Conservation (phyloP, 2,113 vertebrate genomes). For the Platysternon megacephalum region DNA sequence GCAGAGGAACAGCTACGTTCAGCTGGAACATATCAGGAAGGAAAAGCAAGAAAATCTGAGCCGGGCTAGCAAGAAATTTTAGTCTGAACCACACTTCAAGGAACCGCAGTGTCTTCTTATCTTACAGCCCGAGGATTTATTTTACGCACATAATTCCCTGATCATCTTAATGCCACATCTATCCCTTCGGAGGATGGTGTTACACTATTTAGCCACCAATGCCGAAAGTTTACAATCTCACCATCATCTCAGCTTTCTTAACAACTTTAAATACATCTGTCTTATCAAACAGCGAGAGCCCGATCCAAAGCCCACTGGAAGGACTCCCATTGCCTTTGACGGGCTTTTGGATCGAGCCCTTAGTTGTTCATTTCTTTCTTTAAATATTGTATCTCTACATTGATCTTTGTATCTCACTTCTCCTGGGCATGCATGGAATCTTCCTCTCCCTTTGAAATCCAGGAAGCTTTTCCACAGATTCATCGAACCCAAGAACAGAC, state of each 20-base stretch:
- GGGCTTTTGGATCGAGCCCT: conserved; percentile 51
- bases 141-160: conserved; percentile 67
- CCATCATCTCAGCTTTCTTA: conserved; percentile 70
- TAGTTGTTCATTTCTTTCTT: conserved; percentile 20
- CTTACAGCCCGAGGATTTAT: conserved; percentile 67
- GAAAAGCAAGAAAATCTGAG: conserved; percentile 69
- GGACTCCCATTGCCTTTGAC: conserved; percentile 46
- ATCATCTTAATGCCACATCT: conserved; percentile 67
- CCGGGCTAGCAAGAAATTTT: conserved; percentile 71
- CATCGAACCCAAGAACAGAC: neutral
- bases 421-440: neutral
- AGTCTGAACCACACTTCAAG: conserved; percentile 63
- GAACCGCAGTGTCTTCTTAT: conserved; percentile 45
- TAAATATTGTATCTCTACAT: conserved; percentile 40
- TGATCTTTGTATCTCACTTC: conserved; percentile 47
- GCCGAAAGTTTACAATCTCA: conserved; percentile 73
- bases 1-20: conserved; percentile 60
- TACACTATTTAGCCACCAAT: conserved; percentile 65
- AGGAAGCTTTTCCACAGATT: neutral
- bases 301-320: conserved; percentile 34
- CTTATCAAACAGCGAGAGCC: conserved; percentile 57
- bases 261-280: conserved; percentile 73
- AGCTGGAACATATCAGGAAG: conserved; percentile 59
- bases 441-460: conserved; percentile 55
- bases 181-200: conserved; percentile 47